Evolutionary conservation across 2,888 invertebrate genomes (phyloP).

Genomic region (Coenonympha glycerion): DNA sequence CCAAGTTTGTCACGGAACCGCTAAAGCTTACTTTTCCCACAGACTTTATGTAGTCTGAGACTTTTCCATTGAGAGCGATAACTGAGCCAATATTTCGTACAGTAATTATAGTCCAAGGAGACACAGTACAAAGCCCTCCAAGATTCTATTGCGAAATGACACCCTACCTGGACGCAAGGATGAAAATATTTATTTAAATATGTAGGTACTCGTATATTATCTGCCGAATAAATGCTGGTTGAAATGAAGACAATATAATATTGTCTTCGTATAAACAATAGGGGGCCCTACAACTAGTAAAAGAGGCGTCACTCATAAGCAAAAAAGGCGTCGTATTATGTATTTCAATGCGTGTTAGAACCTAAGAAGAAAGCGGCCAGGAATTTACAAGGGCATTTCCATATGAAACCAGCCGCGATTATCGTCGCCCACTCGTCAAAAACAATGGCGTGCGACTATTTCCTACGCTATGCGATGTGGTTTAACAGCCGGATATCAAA

Average conservation of each 20-base stretch:
- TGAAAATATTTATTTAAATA: too few relatives aligned
- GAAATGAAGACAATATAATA: background rate
- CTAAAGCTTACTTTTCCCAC: too few relatives aligned
- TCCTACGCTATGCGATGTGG: slow-evolving; percentile 2
- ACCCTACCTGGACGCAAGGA: too few relatives aligned
- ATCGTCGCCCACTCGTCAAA: slow-evolving; percentile 8
- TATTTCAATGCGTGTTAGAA: slow-evolving; percentile 2
- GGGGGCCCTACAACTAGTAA: background rate
- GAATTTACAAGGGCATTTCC: slow-evolving; percentile 10
- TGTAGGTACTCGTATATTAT: too few relatives aligned
- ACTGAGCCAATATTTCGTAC: too few relatives aligned
- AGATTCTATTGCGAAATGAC: too few relatives aligned
- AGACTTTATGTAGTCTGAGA: too few relatives aligned
- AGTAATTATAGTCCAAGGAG: too few relatives aligned
- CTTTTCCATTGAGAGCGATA: too few relatives aligned
- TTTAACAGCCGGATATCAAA: slow-evolving; percentile 5
- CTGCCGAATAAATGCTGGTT: background rate
- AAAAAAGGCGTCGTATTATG: background rate
- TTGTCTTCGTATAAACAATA: background rate
- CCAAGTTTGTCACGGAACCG: too few relatives aligned
- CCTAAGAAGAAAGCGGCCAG: slow-evolving; percentile 2
- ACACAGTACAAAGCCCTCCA: too few relatives aligned
- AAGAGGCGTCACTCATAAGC: background rate
- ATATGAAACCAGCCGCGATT: slow-evolving; percentile 6
- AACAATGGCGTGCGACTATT: slow-evolving; percentile 11